phyloP scores from a whole-genome alignment of 1,140 invertebrate genomes.

The Aphelenchoides avenae region DNA sequence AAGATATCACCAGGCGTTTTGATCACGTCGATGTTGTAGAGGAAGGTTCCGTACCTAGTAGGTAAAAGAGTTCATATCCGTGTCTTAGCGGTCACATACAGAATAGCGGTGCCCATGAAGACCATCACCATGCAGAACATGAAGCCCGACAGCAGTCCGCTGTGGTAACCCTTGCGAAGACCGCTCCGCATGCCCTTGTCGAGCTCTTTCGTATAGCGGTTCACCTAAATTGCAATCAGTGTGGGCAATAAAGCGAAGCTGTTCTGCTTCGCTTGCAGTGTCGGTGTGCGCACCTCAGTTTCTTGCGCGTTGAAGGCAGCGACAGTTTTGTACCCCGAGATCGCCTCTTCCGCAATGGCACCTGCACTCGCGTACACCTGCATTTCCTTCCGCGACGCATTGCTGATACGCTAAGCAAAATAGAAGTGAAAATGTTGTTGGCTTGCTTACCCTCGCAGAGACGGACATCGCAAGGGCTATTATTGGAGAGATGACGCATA shows the following conservation, averaged over 20 bases:
- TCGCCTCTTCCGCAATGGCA: constrained; percentile 74
- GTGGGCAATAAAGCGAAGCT: too few species aligned
- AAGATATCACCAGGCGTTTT: constrained; percentile 46
- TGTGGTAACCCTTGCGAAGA: constrained; percentile 43
- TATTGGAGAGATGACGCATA: constrained; percentile 32
- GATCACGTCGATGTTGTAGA: constrained; percentile 33
- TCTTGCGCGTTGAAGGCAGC: constrained; percentile 75
- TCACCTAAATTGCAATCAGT: too few species aligned
- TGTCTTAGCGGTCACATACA: not conserved
- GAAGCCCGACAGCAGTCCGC: constrained; percentile 34
- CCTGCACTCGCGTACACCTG: constrained; percentile 73
- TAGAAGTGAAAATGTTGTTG: not conserved
- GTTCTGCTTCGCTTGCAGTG: too few species aligned
- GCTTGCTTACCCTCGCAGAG: not conserved
- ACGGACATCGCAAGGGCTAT: constrained; percentile 29
- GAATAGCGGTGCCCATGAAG: constrained; percentile 18
- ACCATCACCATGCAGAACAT: constrained; percentile 25
- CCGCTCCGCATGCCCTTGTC: constrained; percentile 37
- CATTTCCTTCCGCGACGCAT: constrained; percentile 68
- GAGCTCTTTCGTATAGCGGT: constrained; percentile 38
- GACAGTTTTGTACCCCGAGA: constrained; percentile 73
- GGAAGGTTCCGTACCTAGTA: constrained; percentile 35
- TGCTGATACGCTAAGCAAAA: constrained; percentile 38
- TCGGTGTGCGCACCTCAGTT: too few species aligned
- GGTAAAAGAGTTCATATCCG: not conserved